Evolutionary conservation across 2,888 invertebrate genomes (phyloP).

Genomic region (Lasiommata megera): DNA sequence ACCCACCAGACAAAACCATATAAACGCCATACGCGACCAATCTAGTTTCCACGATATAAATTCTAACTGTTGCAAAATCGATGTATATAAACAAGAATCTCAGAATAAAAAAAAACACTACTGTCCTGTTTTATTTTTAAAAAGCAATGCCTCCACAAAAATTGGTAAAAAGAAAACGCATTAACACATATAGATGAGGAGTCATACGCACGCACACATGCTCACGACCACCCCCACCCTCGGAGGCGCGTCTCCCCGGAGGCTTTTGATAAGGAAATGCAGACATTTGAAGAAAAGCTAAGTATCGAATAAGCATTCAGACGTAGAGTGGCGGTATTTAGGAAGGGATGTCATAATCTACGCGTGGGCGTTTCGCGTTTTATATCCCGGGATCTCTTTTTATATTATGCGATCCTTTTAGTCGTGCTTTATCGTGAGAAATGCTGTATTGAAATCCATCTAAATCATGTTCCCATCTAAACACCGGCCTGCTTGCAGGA

Average conservation of each 20-base stretch:
- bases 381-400: slow-evolving; percentile 27
- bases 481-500: no score
- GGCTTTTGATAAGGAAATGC: slow-evolving; percentile 81
- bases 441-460: not conserved
- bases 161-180: slow-evolving; percentile 82
- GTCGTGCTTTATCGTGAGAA: not conserved
- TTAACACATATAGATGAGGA: slow-evolving; percentile 80
- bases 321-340: slow-evolving; percentile 58
- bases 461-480: no score
- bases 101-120: not conserved
- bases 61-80: no score
- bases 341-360: slow-evolving; percentile 58
- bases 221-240: slow-evolving; percentile 47
- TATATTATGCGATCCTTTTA: slow-evolving; percentile 3
- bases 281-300: slow-evolving; percentile 80
- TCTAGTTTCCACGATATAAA: no score
- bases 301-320: slow-evolving; percentile 71
- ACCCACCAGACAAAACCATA: no score
- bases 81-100: not conserved
- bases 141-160: slow-evolving; percentile 58
- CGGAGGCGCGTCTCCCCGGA: slow-evolving; percentile 64
- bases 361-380: slow-evolving; percentile 31
- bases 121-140: not conserved
- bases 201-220: slow-evolving; percentile 63
- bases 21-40: no score